These are phyloP conservation scores for Plumapathes pennacea DNA, from an alignment of 92 coral and sea anemone genomes.

Conservation along the genomic window DNA sequence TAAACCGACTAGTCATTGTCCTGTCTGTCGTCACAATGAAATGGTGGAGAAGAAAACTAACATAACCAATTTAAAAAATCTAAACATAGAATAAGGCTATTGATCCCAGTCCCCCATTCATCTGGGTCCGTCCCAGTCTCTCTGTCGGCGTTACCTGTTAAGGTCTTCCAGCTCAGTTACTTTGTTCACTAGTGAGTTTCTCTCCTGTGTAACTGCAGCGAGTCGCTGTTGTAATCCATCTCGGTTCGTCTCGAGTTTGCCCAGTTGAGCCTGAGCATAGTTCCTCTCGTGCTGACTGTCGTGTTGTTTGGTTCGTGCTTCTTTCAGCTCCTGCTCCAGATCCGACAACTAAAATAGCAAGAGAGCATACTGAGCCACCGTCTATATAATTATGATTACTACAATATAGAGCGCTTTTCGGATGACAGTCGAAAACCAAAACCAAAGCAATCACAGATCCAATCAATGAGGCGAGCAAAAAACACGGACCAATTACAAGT, in stretches of 20 bases:
- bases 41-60: too few species aligned
- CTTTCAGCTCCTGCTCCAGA: constrained; percentile 73
- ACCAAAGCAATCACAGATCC: background rate
- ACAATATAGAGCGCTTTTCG: too few species aligned
- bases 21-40: too few species aligned
- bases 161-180: constrained; percentile 90
- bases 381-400: too few species aligned
- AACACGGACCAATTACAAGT: too few species aligned
- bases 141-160: constrained; percentile 62
- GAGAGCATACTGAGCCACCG: too few species aligned
- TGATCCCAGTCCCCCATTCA: background rate
- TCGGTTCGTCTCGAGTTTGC: constrained; percentile 74
- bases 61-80: too few species aligned
- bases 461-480: too few species aligned
- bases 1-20: too few species aligned
- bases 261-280: constrained; percentile 76
- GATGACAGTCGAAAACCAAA: background rate
- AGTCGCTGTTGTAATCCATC: constrained; percentile 75
- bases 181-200: constrained; percentile 80
- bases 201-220: constrained; percentile 72
- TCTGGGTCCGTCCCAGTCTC: background rate
- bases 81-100: too few species aligned
- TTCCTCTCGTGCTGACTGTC: constrained; percentile 87
- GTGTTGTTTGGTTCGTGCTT: constrained; percentile 70
- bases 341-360: constrained; percentile 70